These are phyloP conservation scores for Theonella swinhoei DNA, from an alignment of 37 sponge, comb jelly and placozoan genomes.

Conservation along the genomic window DNA sequence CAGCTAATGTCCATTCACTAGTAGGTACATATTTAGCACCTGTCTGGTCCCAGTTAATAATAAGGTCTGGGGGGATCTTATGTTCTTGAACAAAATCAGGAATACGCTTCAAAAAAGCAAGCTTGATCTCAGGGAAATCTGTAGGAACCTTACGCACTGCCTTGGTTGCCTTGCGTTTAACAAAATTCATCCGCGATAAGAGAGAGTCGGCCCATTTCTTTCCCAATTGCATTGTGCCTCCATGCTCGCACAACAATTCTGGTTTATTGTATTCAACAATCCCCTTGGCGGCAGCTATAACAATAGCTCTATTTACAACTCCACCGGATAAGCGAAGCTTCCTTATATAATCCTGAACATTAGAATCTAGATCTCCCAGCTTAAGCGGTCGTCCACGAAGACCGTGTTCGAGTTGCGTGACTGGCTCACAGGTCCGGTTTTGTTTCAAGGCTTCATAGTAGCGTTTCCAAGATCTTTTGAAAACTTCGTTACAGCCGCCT, in stretches of 20 bases:
- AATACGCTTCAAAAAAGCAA: constrained; percentile 10
- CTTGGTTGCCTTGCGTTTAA: constrained; percentile 17
- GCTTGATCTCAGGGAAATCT: constrained; percentile 34
- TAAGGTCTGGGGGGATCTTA: not conserved
- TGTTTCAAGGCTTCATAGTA: too few relatives aligned
- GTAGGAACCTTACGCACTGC: constrained; percentile 14
- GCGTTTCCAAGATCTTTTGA: too few relatives aligned
- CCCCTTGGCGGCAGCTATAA: constrained; percentile 33
- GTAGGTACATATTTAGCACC: not conserved
- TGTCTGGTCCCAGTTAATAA: constrained; percentile 28
- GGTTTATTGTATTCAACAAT: constrained; percentile 26
- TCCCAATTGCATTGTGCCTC: constrained; percentile 11
- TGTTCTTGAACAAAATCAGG: too few relatives aligned
- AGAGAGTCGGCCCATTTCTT: constrained; percentile 25
- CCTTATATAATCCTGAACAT: constrained; percentile 8
- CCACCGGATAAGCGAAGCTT: constrained; percentile 7
- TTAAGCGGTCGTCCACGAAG: constrained; percentile 11
- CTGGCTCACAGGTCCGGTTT: not conserved
- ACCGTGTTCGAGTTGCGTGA: constrained; percentile 20
- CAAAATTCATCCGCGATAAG: not conserved
- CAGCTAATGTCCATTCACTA: constrained; percentile 26
- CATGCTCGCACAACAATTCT: constrained; percentile 2
- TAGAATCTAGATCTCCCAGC: not conserved
- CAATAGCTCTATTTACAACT: constrained; percentile 22
- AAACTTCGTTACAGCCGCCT: too few relatives aligned